Evolutionary conservation across 1,140 invertebrate genomes (phyloP), one percentile per base, ranked within the genome.

Genomic region (Trissolcus basalis): DNA sequence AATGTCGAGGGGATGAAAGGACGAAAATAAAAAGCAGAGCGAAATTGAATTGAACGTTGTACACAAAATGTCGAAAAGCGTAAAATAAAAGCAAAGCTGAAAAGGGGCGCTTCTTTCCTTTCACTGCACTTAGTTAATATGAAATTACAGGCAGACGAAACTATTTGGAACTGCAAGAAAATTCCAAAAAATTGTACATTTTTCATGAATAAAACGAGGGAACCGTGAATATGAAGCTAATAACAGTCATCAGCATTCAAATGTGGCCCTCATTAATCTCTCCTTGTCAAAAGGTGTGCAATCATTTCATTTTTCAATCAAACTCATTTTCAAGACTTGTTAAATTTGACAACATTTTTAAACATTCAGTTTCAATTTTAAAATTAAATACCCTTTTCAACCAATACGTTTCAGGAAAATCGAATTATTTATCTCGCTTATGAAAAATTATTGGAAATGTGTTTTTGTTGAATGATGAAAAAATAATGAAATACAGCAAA

Each of bases 61-160:
- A 49, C 59, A 45, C 35, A 45, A 51, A 16, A 51, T 16, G 48
- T 9, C 35, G 14, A 49, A 55, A 54, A 48, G 39, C 35, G 41
- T 36, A 35, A 45, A 63, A 43, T 45, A 63, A 61, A 61, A 61
- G 14, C 19, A 44, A 47, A 54, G 60, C 55, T 49, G 11, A 32
- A 44, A 6, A 6, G 19, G 32, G 41, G 50, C 43, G 27, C 43
- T 65, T 27, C 11, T 15, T 41, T 8, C 39, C 55, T 65, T 48
- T 55, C 33, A 19, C 15, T 45, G 16, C 12, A 55, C 44, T 55
- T 48, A 55, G 51, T 65, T 55, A 65, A 55, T 65, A 48, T 44
- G 35, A 65, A 55, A 55, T 55, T 49, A 55, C 39, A 48, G 48
- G 35, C 44, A 49, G 43, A 47, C 2, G 51, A 55, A 39, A 65